Evolutionary conservation across 2,113 vertebrate species (phyloP).

Genomic region (Ctenomys sociabilis): DNA sequence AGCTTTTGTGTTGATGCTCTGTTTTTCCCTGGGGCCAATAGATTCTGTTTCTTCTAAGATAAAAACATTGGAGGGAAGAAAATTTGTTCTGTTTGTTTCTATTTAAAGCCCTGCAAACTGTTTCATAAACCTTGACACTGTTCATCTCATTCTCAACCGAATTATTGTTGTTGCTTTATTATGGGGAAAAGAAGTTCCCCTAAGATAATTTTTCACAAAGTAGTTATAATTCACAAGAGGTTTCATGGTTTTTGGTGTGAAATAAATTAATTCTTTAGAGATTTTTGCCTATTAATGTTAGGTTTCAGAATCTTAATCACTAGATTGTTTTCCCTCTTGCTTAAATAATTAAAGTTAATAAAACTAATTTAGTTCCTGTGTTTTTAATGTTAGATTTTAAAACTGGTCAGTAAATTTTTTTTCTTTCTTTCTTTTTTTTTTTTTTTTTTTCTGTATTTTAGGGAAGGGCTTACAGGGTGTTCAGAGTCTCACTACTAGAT

Average conservation of each 20-base stretch:
- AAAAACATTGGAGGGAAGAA: conserved; percentile 59
- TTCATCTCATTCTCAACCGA: conserved; percentile 48
- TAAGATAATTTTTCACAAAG: conserved; percentile 47
- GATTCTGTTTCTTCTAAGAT: conserved; percentile 58
- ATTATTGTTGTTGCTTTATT: conserved; percentile 58
- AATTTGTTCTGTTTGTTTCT: conserved; percentile 67
- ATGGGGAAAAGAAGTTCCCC: not conserved
- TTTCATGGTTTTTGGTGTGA: conserved; percentile 55
- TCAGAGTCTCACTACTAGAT: too few species aligned
- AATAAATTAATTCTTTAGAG: conserved; percentile 46
- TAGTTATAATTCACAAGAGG: conserved; percentile 37
- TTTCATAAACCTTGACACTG: conserved; percentile 23
- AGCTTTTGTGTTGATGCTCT: conserved; percentile 65
- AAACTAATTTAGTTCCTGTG: conserved; percentile 34
- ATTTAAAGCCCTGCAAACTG: conserved; percentile 47
- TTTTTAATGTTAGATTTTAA: conserved; percentile 30
- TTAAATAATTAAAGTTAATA: conserved; percentile 51
- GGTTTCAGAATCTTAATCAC: conserved; percentile 56
- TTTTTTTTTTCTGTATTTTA: too few species aligned
- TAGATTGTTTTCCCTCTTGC: not conserved
- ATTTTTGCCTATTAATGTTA: conserved; percentile 42
- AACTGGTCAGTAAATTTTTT: not conserved
- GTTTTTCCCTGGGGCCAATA: conserved; percentile 37
- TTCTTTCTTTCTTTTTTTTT: too few species aligned
- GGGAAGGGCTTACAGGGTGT: too few species aligned